Evolutionary conservation across 1,140 invertebrate species (phyloP).

Genomic region (Pteromalus puparum): DNA sequence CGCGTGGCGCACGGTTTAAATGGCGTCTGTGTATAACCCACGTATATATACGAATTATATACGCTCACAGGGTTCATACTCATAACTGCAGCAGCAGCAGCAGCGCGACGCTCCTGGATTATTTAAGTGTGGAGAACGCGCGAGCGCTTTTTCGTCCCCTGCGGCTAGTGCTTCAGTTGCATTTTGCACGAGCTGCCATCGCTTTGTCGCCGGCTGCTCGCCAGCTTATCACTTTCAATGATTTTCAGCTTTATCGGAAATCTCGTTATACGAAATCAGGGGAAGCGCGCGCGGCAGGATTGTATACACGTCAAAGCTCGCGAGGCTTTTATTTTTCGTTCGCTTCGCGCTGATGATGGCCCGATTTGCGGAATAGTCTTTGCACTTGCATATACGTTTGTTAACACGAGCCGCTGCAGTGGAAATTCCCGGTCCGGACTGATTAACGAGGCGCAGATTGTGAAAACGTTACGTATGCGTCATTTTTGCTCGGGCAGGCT

Average conservation of each 20-base stretch:
- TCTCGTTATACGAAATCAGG: not conserved
- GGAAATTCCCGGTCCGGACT: too few species aligned
- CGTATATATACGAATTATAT: not conserved
- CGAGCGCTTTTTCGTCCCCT: not conserved
- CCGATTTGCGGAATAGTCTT: too few species aligned
- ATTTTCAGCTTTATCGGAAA: not conserved
- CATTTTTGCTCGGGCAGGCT: too few species aligned
- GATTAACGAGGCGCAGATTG: too few species aligned
- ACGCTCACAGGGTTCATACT: not conserved
- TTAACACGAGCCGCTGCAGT: too few species aligned
- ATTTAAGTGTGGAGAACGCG: not conserved
- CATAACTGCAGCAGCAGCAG: not conserved
- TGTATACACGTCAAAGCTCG: not conserved
- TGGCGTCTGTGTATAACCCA: not conserved
- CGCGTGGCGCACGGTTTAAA: not conserved
- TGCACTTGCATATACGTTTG: too few species aligned
- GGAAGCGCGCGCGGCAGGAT: too few species aligned
- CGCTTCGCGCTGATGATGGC: not conserved
- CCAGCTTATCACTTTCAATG: not conserved
- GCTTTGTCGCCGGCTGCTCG: too few species aligned
- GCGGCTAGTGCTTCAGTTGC: not conserved
- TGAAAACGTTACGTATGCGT: too few species aligned
- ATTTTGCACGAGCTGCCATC: not conserved
- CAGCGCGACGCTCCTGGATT: not conserved
- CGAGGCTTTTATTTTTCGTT: not conserved